Evolutionary conservation across 2,113 vertebrate species (phyloP), one percentile per base, ranked within the genome.

Genomic region (Callopanchax toddi): DNA sequence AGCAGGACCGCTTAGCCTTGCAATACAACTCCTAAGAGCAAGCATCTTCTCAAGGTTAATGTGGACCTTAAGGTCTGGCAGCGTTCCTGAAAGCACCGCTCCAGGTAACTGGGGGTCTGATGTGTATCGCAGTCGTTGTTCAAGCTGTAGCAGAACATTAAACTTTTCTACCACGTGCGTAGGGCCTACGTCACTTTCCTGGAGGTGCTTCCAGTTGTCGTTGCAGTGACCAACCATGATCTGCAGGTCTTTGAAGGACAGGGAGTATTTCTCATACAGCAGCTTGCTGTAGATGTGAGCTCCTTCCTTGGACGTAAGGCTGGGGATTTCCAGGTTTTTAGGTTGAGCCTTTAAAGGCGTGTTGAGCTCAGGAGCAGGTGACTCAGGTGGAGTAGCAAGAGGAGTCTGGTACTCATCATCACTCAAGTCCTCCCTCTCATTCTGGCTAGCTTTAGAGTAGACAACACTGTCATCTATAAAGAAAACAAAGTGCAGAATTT

Each of bases 91-190:
- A 23, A 99, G 89, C 67, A 98, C 93, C 0, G 95, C 97, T 9
- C 97, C 97, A 0, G 97, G 97, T 15, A 96, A 96, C 70, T 94
- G 95, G 42, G 97, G 97, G 59, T 99, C 96, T 3, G 97, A 99
- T 0, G 97, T 99, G 78, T 99, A 99, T 9, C 97, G 94, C 34
- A 99, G 81, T 1, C 97, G 91, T 32, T 97, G 95, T 54, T 99
- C 97, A 70, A 99, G 81, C 60, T 98, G 95, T 6, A 99, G 77
- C 32, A 98, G 93, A 23, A 99, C 96, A 0, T 97, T 97, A 74
- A 99, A 99, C 70, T 97, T 98, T 87, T 99, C 97, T 0, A 99
- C 96, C 55, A 99, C 96, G 0, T 99, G 97, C 20, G 96, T 98
- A 0, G 97, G 97, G 8, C 97, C 97, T 25, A 99, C 96, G 1